Percentiles rank a stretch among this genome's conserved stretches.
Evolutionary conservation across 2,888 invertebrate genomes (phyloP).

Genomic region (Apantesis nais): DNA sequence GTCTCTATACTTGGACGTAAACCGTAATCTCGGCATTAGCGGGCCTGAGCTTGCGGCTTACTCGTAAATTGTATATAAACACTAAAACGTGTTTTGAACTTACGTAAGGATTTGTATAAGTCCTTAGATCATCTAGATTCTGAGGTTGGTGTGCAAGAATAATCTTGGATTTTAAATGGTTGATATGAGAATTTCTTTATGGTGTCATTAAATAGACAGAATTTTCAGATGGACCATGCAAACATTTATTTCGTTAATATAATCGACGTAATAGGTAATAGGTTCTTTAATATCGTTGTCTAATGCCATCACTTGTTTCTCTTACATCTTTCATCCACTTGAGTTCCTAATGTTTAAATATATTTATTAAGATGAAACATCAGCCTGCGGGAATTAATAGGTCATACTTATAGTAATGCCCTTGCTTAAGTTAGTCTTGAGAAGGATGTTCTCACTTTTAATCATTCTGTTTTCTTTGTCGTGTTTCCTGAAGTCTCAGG

Average conservation of each 20-base stretch:
- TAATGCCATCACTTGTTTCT: background rate
- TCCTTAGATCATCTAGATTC: conserved; percentile 1
- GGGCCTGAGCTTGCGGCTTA: conserved; percentile 9
- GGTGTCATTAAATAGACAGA: background rate
- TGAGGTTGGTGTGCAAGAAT: background rate
- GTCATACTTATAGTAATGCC: background rate
- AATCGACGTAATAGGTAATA: background rate
- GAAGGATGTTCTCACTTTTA: background rate
- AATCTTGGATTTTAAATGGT: background rate
- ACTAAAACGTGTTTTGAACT: conserved; percentile 15
- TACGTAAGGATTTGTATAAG: background rate
- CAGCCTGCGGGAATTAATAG: background rate
- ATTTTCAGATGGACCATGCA: background rate
- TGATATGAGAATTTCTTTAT: background rate
- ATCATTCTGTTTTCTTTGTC: background rate
- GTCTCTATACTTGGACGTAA: conserved; percentile 23
- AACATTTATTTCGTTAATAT: background rate
- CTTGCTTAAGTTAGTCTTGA: background rate
- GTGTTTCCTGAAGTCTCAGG: background rate
- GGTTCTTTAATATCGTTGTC: background rate
- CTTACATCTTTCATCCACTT: background rate
- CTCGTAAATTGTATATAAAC: conserved; percentile 16
- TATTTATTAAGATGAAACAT: background rate
- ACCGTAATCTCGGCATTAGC: conserved; percentile 37
- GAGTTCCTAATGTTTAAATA: background rate